Conservation (phyloP, 2,113 vertebrate genomes). For the Tragelaphus strepsiceros region DNA sequence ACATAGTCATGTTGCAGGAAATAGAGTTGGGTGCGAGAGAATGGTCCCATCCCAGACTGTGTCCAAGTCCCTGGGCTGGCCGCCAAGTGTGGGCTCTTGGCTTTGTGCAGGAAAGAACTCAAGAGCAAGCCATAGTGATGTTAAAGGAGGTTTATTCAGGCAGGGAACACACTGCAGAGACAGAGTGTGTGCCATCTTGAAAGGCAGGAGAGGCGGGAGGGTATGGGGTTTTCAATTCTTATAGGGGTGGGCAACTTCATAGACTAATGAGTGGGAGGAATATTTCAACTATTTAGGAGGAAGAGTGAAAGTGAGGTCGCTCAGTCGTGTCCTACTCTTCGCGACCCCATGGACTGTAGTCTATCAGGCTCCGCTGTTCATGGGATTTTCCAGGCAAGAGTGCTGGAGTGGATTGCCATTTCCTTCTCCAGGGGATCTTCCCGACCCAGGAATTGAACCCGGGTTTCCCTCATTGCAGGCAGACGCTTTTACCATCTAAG, state of each 20-base stretch:
- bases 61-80: background rate
- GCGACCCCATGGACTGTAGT: no score
- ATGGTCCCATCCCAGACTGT: background rate
- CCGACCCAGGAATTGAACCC: no score
- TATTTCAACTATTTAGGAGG: background rate
- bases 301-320: background rate
- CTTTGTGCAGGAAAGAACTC: background rate
- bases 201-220: background rate
- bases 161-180: background rate
- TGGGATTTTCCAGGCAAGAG: no score
- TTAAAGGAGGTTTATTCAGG: background rate
- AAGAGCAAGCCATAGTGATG: background rate
- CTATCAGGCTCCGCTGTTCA: no score
- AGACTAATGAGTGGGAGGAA: background rate
- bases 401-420: no score
- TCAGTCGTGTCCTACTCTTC: no score
- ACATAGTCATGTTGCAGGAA: background rate
- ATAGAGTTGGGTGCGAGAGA: background rate
- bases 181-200: background rate
- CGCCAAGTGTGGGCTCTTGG: background rate
- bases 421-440: no score
- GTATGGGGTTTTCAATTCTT: background rate
- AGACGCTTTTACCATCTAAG: no score
- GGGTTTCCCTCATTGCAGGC: no score
- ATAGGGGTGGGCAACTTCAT: background rate